These are phyloP conservation scores for Gastrophysa polygoni DNA, from an alignment of 2,888 invertebrate species.

Conservation along the genomic window DNA sequence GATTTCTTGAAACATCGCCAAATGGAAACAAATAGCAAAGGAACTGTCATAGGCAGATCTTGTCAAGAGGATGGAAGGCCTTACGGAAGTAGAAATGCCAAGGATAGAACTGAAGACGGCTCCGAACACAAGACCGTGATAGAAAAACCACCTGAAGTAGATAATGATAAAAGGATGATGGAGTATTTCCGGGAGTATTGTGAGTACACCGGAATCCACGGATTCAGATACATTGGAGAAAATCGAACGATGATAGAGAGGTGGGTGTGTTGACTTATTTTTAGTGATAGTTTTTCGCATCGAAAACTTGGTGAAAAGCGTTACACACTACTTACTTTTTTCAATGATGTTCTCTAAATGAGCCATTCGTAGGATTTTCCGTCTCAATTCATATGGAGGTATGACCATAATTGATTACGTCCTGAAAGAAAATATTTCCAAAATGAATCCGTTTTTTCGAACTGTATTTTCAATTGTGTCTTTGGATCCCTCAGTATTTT, in stretches of 20 bases:
- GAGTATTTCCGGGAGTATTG: constrained; percentile 47
- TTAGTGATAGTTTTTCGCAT: too few species aligned
- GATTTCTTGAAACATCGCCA: background rate
- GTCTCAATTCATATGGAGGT: too few species aligned
- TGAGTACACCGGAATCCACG: constrained; percentile 51
- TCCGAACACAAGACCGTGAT: background rate
- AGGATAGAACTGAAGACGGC: background rate
- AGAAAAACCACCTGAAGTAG: background rate
- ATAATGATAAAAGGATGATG: constrained; percentile 10
- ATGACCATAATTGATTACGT: too few species aligned
- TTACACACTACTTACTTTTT: too few species aligned
- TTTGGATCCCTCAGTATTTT: too few species aligned
- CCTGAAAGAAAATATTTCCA: too few species aligned
- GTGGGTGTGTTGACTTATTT: constrained; percentile 34
- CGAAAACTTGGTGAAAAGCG: too few species aligned
- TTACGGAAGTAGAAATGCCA: background rate
- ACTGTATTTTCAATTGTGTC: too few species aligned
- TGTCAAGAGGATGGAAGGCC: background rate
- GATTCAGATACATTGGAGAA: constrained; percentile 53
- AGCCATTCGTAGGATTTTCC: too few species aligned
- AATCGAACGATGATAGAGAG: constrained; percentile 42
- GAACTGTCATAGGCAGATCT: background rate
- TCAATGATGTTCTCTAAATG: too few species aligned
- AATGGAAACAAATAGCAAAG: background rate
- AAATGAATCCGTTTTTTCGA: too few species aligned